These are phyloP conservation scores for Planococcus citri DNA, from an alignment of 1,140 invertebrate genomes.

Conservation along the genomic window DNA sequence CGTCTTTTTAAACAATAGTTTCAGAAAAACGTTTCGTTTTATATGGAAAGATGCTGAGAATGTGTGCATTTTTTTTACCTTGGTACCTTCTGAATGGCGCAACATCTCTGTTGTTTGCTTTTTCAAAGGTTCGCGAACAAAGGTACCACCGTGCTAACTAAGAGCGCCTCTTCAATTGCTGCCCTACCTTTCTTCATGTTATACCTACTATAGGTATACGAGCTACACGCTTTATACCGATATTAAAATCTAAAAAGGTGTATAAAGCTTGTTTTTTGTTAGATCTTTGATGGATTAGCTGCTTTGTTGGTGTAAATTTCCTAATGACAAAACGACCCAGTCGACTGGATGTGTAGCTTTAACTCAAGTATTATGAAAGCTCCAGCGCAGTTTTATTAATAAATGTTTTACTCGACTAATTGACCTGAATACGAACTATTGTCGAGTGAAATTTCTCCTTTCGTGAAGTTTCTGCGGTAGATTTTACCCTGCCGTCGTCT, in stretches of 20 bases:
- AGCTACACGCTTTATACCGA: not conserved
- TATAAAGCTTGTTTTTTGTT: not conserved
- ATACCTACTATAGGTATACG: too few relatives aligned
- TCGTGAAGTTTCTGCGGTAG: not conserved
- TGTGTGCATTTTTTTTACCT: too few relatives aligned
- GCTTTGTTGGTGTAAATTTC: not conserved
- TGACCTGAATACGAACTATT: not conserved
- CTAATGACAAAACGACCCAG: too few relatives aligned
- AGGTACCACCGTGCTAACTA: not conserved
- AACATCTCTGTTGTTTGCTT: too few relatives aligned
- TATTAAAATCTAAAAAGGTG: not conserved
- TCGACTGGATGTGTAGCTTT: too few relatives aligned
- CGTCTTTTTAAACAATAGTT: not conserved
- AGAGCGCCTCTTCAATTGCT: not conserved
- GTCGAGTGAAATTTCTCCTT: not conserved
- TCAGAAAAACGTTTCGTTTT: not conserved
- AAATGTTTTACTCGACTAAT: not conserved
- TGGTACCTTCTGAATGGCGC: too few relatives aligned
- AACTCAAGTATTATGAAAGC: too few relatives aligned
- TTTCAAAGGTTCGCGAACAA: not conserved
- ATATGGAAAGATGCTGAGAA: too few relatives aligned
- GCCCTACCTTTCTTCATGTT: not conserved
- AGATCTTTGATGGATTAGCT: not conserved
- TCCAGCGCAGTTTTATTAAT: not conserved
- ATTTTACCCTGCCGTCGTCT: not conserved